Evolutionary conservation across 2,888 invertebrate species (phyloP), one percentile per base, ranked within the genome.

Genomic region (Catocala fraxini): DNA sequence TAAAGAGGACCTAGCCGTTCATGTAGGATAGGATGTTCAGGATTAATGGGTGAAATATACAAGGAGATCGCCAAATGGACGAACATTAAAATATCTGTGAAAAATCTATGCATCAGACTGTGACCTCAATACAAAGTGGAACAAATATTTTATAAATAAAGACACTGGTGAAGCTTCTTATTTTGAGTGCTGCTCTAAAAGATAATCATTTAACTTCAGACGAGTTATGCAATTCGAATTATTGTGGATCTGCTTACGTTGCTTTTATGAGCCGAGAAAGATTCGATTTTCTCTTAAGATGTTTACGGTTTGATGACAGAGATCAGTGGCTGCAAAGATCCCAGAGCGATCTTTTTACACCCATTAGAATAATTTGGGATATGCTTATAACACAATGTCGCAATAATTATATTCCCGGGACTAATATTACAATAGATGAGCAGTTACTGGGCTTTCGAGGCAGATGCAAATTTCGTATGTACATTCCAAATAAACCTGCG

Each of bases 401-500:
- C n/a, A 12, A 56, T 7, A 65, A 55, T 12, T 65, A 61, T 49
- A 47, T 35, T 11, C 66, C 64, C 57, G 73, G 61, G 61, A 62
- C 61, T 6, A 59, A 59, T 51, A 47, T 70, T 41, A 66, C 64
- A 11, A 64, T 70, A 34, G 69, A 68, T 54, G 77, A 81, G 52
- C 75, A 65, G 34, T 42, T 68, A 41, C 43, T 65, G 59, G 65
- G 60, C 25, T 72, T 70, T 51, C 59, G 70, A 48, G 68, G 68
- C 7, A 56, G 70, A 35, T 57, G 73, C 65, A 53, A 68, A 63
- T 65, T 65, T 48, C 33, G 56, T 25, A 65, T 83, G 77, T 84
- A 81, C 60, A 82, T 83, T 43, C 82, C 81, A 15, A 80, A 75
- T 48, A 83, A 82, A 75, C 79, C 81, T 5, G 63, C 66, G 12